phyloP scores from a whole-genome alignment of 2,797 vertebrate genomes.

The Hippocampus kuda region DNA sequence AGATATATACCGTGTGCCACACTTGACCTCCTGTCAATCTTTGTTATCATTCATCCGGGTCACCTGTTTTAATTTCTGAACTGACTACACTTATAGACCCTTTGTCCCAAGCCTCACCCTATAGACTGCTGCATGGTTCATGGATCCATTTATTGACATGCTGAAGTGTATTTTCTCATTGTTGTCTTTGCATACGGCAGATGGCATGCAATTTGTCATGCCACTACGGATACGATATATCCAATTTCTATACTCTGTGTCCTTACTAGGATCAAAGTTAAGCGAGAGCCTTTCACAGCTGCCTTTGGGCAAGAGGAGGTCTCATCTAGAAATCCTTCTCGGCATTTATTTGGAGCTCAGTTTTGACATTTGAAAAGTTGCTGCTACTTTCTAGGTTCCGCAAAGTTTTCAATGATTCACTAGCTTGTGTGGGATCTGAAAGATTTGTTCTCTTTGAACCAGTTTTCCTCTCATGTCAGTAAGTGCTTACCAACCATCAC shows the following conservation, averaged over 20 bases:
- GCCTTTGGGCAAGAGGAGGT: too few relatives aligned
- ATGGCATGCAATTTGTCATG: background rate
- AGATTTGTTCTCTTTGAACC: background rate
- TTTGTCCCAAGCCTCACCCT: background rate
- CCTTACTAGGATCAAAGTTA: too few relatives aligned
- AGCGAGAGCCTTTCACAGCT: too few relatives aligned
- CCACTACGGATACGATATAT: background rate
- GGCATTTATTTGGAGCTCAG: background rate
- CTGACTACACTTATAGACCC: background rate
- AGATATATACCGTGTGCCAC: background rate
- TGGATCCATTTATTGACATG: background rate
- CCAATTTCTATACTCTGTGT: too few relatives aligned
- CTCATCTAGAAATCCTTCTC: too few relatives aligned
- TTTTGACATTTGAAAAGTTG: background rate
- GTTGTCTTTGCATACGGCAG: background rate
- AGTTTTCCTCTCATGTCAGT: background rate
- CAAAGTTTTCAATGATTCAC: background rate
- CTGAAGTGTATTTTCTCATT: background rate
- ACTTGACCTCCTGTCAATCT: constrained; percentile 3
- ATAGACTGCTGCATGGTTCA: background rate
- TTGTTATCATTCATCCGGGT: background rate
- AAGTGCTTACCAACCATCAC: background rate
- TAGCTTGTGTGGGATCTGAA: background rate
- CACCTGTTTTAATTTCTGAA: background rate
- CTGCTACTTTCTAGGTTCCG: background rate